Evolutionary conservation across 2,888 invertebrate genomes (phyloP).

Genomic region (Coenonympha arcania): DNA sequence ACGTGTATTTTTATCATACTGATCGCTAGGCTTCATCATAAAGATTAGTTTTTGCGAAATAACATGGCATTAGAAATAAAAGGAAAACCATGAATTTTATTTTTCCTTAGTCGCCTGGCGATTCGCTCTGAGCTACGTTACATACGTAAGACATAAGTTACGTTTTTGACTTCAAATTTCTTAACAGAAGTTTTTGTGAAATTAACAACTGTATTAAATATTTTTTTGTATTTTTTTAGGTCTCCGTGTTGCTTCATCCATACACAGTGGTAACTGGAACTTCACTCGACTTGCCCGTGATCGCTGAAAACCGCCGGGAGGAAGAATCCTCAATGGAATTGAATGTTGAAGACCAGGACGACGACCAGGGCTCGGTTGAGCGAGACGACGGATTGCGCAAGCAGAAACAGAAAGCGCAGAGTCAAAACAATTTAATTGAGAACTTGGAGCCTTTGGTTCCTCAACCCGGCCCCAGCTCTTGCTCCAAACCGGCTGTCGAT

Average conservation of each 20-base stretch:
- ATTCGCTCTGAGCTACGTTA: no score
- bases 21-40: no score
- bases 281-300: slow-evolving; percentile 56
- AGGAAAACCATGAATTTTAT: no score
- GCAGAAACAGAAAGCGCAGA: slow-evolving; percentile 40
- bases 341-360: slow-evolving; percentile 33
- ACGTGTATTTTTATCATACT: no score
- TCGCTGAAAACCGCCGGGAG: slow-evolving; percentile 47
- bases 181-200: no score
- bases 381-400: slow-evolving; percentile 2
- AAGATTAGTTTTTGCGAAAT: no score
- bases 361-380: slow-evolving; percentile 14
- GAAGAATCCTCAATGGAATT: slow-evolving; percentile 45
- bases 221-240: slow-evolving; percentile 34
- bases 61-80: no score
- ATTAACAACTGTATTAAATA: not conserved
- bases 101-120: no score
- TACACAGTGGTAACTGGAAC: slow-evolving; percentile 48
- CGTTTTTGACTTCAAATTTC: no score
- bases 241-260: slow-evolving; percentile 57
- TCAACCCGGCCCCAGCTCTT: slow-evolving; percentile 24
- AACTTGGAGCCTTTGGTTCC: slow-evolving; percentile 18
- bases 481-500: slow-evolving; percentile 12
- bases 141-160: no score
- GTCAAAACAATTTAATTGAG: slow-evolving; percentile 36